Base-by-base conservation (phyloP, 2,888 invertebrate species). In the Phyllotreta cruciferae region DNA sequence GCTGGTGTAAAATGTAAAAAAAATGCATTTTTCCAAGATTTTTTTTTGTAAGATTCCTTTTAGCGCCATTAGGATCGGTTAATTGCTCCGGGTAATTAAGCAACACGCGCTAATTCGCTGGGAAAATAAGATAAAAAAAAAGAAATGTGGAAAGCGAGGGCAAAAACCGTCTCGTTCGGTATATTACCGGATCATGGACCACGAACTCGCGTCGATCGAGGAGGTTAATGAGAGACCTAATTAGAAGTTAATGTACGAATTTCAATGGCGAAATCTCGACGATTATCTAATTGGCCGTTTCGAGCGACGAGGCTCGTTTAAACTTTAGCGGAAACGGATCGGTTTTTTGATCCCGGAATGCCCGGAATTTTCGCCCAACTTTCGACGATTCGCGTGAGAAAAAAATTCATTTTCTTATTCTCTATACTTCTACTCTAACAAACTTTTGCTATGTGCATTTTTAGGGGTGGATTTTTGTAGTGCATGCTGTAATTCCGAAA, bases 221-320 rank as follows among this genome's bases (percentile, higher is more conserved):
- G 57, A 53, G 62, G 62, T 64, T 67, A 67, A 67, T 67, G 67
- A 67, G 67, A 56, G 53, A 9, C 56, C 62, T 67, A 67, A 67
- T 67, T 67, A 67, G 64, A 64, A 62, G 60, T 50, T 56, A 61
- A 61, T 53, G 61, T 61, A 61, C 61, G 61, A 55, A 61, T 53
- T 53, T 61, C 61, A 61, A 61, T 47, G 44, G 47, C 55, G 47
- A 54, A 55, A 55, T 55, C 55, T 42, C 42, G 8, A 35, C 42
- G 42, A 55, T 42, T 55, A 55, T 55, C 55, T 55, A 42, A 55
- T 55, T 34, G 55, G 11, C 55, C 55, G 35, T 55, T n/a, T 42
- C 55, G 42, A 42, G 41, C 35, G 55, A 37, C 24, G 42, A 55
- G 24, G 55, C 55, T 55, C 55, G 42, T 55, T 55, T 55, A 55